Base-by-base conservation (phyloP, 1,140 invertebrate species). In the Uloborus diversus region DNA sequence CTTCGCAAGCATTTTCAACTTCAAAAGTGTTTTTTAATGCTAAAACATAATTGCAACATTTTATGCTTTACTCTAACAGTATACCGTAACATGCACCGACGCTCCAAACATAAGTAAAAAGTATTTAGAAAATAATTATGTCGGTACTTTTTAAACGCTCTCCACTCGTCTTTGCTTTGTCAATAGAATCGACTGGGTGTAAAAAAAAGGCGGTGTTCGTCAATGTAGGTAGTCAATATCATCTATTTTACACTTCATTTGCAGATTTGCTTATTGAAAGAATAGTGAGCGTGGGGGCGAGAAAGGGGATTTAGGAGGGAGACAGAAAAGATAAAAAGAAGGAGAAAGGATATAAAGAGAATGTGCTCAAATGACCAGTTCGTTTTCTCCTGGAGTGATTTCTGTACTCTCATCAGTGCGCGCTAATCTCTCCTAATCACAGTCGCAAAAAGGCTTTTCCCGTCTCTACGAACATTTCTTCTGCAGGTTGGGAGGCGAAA, bases 361-460 rank as follows among this genome's bases (percentile, higher is more conserved):
- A 64, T 76, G 73, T 28, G 32, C 25, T 66, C 30, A 65, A 65
- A 65, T 78, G 73, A 57, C 47, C 59, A 53, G 49, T 65, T 57
- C 57, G 3, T 75, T 64, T 14, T n/a, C 28, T 25, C 17, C 49
- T 7, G 62, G 28, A 66, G 33, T 75, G 69, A 56, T 61, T 61
- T 17, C 30, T 17, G 17, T 51, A n/a, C 61, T 42, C 59, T 78
- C 73, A 78, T 76, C 73, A 76, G 73, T 27, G 61, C 35, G 42
- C 57, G 49, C 76, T 79, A 79, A 79, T 79, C 76, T 79, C 65
- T 78, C 30, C 64, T 79, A 79, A 79, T 79, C 76, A 79, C 35
- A 69, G 53, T 69, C 37, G 65, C 64, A 57, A 65, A 78, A 78
- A 78, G 59, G 47, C 49, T 37, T 32, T 28, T 64, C 20, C 49